Base-by-base conservation (phyloP, 1,140 invertebrate genomes). In the Pararge aegeria region DNA sequence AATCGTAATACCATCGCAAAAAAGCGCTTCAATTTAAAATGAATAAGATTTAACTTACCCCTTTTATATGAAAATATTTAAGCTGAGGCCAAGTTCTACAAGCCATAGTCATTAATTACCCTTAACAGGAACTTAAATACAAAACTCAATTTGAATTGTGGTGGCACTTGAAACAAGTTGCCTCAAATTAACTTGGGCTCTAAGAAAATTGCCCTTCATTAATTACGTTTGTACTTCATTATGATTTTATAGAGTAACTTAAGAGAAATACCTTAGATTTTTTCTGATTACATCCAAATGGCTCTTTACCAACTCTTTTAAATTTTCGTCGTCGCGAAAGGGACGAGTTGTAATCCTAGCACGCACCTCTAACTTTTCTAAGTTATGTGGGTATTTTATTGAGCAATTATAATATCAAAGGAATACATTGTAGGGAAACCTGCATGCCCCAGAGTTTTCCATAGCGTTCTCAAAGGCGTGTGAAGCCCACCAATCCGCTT, bases 51-150 rank as follows among this genome's bases (percentile, higher is more conserved):
- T 19, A 12, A 46, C 20, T 15, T 20, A 16, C 19, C 16, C 42
- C 20, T 16, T 16, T 44, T 29, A 19, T 24, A 56, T 49, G n/a
- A 21, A 54, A 38, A 54, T 38, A 21, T 42, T 21, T 20, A 54
- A 56, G 24, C 46, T 34, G 18, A 20, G 29, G 13, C 15, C n/a
- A 49, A 56, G 42, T 56, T 56, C 12, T 24, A 18, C 40, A 27
- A 30, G 37, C 38, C 46, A 48, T 46, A 54, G 55, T 53, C 55
- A 63, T 63, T 63, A 53, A 63, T 63, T 63, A 63, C 50, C 20
- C 40, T 48, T 50, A 56, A 49, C 42, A 46, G 54, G 30, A 63
- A 63, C 49, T 57, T 53, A 56, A 63, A 51, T 24, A 48, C 19
- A 49, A 56, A 56, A 46, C 24, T 56, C 55, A 56, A 49, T 56